These are phyloP conservation scores for Lasioglossum baleicum DNA, from an alignment of 1,140 invertebrate genomes.

Conservation along the genomic window DNA sequence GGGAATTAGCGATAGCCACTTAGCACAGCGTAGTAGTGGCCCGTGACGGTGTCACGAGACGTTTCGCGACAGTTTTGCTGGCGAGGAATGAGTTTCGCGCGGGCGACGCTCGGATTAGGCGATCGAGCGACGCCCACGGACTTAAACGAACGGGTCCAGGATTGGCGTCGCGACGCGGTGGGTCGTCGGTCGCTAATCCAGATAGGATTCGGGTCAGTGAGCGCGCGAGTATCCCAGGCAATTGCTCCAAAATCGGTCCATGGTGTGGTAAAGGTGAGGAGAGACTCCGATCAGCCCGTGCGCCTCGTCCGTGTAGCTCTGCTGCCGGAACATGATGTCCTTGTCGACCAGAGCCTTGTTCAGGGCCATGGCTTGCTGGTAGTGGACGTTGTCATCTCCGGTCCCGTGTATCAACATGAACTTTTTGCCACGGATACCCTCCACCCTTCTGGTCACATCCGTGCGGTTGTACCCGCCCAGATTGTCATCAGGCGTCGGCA, in stretches of 20 bases:
- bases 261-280: conserved; percentile 83
- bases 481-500: conserved; percentile 82
- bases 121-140: not conserved
- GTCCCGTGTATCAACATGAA: conserved; percentile 85
- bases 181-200: not conserved
- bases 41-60: not conserved
- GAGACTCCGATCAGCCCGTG: conserved; percentile 80
- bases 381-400: conserved; percentile 85
- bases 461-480: conserved; percentile 80
- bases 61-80: not conserved
- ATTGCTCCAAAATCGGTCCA: conserved; percentile 83
- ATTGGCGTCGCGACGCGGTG: no score
- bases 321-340: conserved; percentile 83
- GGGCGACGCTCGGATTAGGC: not conserved
- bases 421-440: conserved; percentile 81
- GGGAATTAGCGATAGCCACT: no score
- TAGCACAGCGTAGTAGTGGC: not conserved
- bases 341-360: conserved; percentile 81
- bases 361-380: conserved; percentile 85
- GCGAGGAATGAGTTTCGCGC: not conserved
- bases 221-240: conserved; percentile 74
- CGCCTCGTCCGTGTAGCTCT: conserved; percentile 85
- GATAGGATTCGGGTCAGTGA: conserved; percentile 8
- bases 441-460: conserved; percentile 79
- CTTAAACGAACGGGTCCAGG: not conserved